A percentile compares a stretch with the other conserved stretches of the same genome.
Conservation (phyloP, 2,888 invertebrate genomes). For the Drosophila anomelani region DNA sequence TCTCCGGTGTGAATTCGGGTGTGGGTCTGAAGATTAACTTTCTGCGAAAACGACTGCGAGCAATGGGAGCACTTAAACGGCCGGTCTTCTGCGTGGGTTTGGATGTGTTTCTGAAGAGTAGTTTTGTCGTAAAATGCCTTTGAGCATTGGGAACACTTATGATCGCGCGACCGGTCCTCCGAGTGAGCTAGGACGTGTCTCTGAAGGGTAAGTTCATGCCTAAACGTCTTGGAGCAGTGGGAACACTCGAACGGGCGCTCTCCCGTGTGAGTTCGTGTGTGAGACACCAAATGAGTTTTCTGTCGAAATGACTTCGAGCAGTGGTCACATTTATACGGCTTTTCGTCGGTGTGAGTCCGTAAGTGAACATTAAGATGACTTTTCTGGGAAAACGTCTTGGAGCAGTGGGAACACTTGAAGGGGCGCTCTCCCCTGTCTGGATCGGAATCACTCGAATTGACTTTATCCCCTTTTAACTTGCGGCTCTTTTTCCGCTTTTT, state of each 20-base stretch:
- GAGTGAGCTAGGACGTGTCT: neutral
- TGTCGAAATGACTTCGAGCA: neutral
- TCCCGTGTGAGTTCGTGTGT: neutral
- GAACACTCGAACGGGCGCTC: constrained; percentile 1
- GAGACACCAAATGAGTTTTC: neutral
- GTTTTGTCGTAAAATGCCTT: neutral
- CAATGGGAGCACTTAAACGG: neutral
- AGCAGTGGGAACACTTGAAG: neutral
- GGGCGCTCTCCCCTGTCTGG: neutral
- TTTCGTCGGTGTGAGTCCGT: neutral
- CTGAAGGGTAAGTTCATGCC: neutral
- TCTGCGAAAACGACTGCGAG: neutral
- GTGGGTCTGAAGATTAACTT: neutral
- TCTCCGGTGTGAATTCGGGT: neutral
- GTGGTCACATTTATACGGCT: neutral
- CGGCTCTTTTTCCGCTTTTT: too few species aligned
- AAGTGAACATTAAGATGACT: neutral
- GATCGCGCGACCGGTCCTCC: neutral
- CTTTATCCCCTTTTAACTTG: too few species aligned
- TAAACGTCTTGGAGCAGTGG: neutral
- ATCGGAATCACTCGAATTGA: too few species aligned
- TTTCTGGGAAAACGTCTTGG: neutral
- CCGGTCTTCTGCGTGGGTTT: neutral
- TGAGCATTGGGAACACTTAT: neutral
- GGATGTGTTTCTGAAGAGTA: neutral